Evolutionary conservation across 2,113 vertebrate genomes (phyloP).

Genomic region (Rhinopithecus roxellana): DNA sequence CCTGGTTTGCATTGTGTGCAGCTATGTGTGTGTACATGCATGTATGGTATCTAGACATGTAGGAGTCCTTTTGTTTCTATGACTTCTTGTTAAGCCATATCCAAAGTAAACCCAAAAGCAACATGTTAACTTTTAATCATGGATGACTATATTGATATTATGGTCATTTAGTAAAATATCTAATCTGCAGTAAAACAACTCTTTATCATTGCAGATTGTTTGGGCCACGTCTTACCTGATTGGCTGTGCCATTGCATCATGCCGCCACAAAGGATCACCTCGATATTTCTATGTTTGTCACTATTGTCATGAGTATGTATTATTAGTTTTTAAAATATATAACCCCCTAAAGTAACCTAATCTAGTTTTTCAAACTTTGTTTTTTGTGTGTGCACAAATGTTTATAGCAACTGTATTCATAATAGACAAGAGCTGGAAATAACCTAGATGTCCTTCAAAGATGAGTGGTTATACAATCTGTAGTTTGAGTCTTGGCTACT

Average conservation of each 20-base stretch:
- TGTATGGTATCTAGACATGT: background rate
- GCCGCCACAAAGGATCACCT: background rate
- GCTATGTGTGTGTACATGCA: fast-evolving
- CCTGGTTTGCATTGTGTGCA: background rate
- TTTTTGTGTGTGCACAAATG: background rate
- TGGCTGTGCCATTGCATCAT: conserved; percentile 48
- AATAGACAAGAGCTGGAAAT: no score
- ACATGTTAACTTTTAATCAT: background rate
- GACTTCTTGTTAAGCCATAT: background rate
- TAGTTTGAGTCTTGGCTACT: no score
- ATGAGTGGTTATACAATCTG: no score
- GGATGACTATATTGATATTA: background rate
- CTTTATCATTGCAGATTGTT: conserved; percentile 50
- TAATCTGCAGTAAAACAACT: background rate
- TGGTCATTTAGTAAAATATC: background rate
- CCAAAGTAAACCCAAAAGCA: background rate
- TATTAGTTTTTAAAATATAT: background rate
- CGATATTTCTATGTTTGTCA: conserved; percentile 62
- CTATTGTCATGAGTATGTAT: conserved; percentile 72
- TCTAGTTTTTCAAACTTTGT: background rate
- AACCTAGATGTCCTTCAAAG: no score
- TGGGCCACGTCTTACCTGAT: conserved; percentile 66
- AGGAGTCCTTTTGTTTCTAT: background rate
- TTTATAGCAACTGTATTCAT: no score
- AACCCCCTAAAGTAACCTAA: background rate